These are phyloP conservation scores for Diogma glabrata DNA, from an alignment of 2,888 invertebrate species.

Conservation along the genomic window DNA sequence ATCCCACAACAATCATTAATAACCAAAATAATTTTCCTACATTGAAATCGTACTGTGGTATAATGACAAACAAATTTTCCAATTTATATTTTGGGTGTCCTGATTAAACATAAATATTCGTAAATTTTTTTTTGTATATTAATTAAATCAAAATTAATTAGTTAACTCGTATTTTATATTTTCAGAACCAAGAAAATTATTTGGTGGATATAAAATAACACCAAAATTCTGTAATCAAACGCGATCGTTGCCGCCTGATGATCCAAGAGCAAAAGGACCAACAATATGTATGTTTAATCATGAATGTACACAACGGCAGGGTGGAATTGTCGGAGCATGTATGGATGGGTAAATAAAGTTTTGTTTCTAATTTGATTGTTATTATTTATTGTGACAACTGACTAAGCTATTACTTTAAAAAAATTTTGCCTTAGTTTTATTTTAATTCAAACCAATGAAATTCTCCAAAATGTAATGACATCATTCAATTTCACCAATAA, in stretches of 20 bases:
- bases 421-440: conserved; percentile 11
- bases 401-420: background rate
- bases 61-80: too few species aligned
- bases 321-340: conserved; percentile 78
- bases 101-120: too few species aligned
- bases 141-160: too few species aligned
- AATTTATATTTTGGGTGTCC: too few species aligned
- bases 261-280: conserved; percentile 47
- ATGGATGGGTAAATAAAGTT: conserved; percentile 63
- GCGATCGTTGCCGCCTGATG: conserved; percentile 45
- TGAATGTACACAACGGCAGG: conserved; percentile 67
- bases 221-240: conserved; percentile 68
- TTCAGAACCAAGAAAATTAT: conserved; percentile 52
- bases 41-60: too few species aligned
- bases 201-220: conserved; percentile 78
- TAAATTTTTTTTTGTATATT: too few species aligned
- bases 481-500: too few species aligned
- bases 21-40: too few species aligned
- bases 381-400: background rate
- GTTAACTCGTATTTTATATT: conserved; percentile 12
- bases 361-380: background rate
- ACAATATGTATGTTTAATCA: conserved; percentile 91
- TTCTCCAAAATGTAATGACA: too few species aligned
- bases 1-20: too few species aligned
- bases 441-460: too few species aligned